Evolutionary conservation across 2,797 vertebrate genomes (phyloP), one percentile per base, ranked within the genome.

Genomic region (Gymnocypris eckloni): DNA sequence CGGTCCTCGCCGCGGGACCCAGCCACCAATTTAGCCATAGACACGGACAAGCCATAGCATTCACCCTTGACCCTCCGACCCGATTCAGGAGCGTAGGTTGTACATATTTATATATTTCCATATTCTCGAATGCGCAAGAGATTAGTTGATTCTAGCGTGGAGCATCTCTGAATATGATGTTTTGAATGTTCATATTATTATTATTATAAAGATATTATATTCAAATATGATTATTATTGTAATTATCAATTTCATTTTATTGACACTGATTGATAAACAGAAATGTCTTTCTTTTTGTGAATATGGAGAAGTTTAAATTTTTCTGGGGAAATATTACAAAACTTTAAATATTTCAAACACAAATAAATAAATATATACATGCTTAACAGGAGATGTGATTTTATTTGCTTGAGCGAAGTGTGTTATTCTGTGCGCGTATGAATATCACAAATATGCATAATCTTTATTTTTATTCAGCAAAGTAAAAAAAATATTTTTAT

Each of bases 11-110:
- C 48, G 41, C 52, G 87, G 77, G 73, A 84, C 79, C 83, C 88
- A 86, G 84, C 83, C 78, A 70, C 84, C 75, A 85, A 89, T 82
- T 90, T 90, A 90, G 87, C 89, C 89, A 90, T 90, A 90, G 89
- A 86, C 90, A 89, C 86, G 78, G 87, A 89, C 86, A 91, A 91
- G 90, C 90, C 90, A 91, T 91, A 91, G 73, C 54, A 37, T 61
- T 85, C 56, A 61, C 52, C 84, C 56, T 37, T 61, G 33, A 67
- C 41, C 72, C 54, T 59, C 61, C 81, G 56, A 83, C 77, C 43
- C 81, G 88, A 81, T 89, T 87, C 84, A 86, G 84, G 86, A 90
- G 89, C 52, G 87, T 89, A 89, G 87, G 88, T 85, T 86, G 90
- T 89, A 89, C 77, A 89, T 89, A 89, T 89, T 83, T 86, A 67